Percentiles rank a stretch among this genome's conserved stretches.
Conservation (phyloP, 2,888 invertebrate species). For the Tholera decimalis region DNA sequence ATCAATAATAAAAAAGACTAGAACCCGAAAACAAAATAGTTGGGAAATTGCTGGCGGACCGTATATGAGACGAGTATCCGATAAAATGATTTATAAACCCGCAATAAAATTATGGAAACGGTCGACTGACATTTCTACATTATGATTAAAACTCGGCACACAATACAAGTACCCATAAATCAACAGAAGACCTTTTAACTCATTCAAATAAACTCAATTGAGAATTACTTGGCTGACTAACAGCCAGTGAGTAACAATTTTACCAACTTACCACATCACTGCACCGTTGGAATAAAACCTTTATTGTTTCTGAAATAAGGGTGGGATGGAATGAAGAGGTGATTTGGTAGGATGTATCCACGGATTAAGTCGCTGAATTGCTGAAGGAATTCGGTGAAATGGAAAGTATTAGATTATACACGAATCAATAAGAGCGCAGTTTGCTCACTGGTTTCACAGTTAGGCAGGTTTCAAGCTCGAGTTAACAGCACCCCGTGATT, state of each 20-base stretch:
- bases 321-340: background rate
- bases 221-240: conserved; percentile 62
- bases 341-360: conserved; percentile 35
- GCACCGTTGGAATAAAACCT: conserved; percentile 18
- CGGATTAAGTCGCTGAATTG: conserved; percentile 63
- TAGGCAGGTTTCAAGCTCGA: conserved; percentile 62
- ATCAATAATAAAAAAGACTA: too few relatives aligned
- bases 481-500: conserved; percentile 53
- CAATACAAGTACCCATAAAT: conserved; percentile 57
- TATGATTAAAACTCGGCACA: conserved; percentile 32
- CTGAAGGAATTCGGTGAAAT: conserved; percentile 64
- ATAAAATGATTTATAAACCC: background rate
- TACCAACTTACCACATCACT: conserved; percentile 11
- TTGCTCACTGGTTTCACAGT: conserved; percentile 60
- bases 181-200: conserved; percentile 57
- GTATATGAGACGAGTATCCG: too few relatives aligned
- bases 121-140: background rate
- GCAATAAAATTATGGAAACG: background rate
- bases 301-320: background rate
- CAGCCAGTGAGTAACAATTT: conserved; percentile 53
- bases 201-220: conserved; percentile 66
- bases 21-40: too few relatives aligned
- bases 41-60: too few relatives aligned
- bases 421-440: conserved; percentile 68
- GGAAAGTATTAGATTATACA: conserved; percentile 75